Percentiles rank a stretch among this genome's conserved stretches.
phyloP scores from a whole-genome alignment of 2,888 invertebrate genomes.

The Drosophila austrosaltans region DNA sequence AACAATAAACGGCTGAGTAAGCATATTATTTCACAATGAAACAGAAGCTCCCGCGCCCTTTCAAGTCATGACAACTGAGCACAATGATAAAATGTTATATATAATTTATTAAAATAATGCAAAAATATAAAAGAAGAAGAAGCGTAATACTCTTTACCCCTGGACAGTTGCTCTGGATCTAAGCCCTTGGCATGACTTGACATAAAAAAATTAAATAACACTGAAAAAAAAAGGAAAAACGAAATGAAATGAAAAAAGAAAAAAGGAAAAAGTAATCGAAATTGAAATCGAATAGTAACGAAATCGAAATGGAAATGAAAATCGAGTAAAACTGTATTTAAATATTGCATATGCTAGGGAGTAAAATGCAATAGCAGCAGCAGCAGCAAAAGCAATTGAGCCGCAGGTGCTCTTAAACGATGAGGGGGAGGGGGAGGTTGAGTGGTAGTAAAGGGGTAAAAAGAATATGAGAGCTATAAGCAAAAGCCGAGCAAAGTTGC shows the following conservation, averaged over 20 bases:
- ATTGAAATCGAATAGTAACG: conserved; percentile 42
- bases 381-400: conserved; percentile 36
- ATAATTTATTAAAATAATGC: conserved; percentile 75
- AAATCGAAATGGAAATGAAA: conserved; percentile 60
- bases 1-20: conserved; percentile 79
- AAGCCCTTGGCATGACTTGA: conserved; percentile 55
- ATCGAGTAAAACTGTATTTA: conserved; percentile 43
- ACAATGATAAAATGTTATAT: conserved; percentile 65
- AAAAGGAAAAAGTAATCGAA: conserved; percentile 55
- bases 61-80: conserved; percentile 55
- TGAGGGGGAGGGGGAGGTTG: conserved; percentile 20
- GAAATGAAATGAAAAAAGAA: neutral
- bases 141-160: conserved; percentile 25
- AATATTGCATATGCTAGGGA: conserved; percentile 40
- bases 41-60: conserved; percentile 45
- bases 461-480: neutral
- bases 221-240: neutral
- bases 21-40: conserved; percentile 76
- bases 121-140: conserved; percentile 23
- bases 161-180: conserved; percentile 37
- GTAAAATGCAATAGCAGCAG: conserved; percentile 1
- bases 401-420: conserved; percentile 69
- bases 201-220: conserved; percentile 39
- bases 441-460: too few relatives aligned
- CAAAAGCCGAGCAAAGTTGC: neutral